These are phyloP conservation scores for Sarcophaga bullata DNA, from an alignment of 1,140 invertebrate genomes.

Conservation along the genomic window DNA sequence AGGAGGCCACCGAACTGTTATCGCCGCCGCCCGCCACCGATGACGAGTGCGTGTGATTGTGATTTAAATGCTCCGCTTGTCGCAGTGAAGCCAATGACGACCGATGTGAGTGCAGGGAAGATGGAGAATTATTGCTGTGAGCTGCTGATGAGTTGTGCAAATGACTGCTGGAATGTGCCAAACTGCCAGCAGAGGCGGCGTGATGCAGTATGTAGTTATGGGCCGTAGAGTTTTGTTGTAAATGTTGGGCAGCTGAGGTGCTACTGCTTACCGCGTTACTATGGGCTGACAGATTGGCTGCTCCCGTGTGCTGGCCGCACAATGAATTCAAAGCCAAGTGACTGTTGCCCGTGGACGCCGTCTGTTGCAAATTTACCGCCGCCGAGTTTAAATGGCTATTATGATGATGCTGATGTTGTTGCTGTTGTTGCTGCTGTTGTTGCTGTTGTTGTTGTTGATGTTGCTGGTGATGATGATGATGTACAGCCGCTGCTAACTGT, in stretches of 20 bases:
- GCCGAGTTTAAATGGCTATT: constrained; percentile 43
- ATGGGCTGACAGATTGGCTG: constrained; percentile 1
- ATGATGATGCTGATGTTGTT: constrained; percentile 54
- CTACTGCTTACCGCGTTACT: constrained; percentile 51
- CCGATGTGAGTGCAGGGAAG: background rate
- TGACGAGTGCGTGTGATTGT: constrained; percentile 42
- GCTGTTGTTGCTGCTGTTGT: constrained; percentile 45
- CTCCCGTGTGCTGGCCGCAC: constrained; percentile 16
- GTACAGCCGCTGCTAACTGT: constrained; percentile 55
- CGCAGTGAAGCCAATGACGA: background rate
- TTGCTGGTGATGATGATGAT: constrained; percentile 54
- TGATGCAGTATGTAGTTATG: constrained; percentile 38
- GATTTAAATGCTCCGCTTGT: background rate
- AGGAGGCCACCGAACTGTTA: constrained; percentile 40
- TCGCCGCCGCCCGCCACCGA: constrained; percentile 20
- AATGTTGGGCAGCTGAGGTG: constrained; percentile 45
- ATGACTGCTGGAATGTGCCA: constrained; percentile 21
- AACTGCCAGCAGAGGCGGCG: background rate
- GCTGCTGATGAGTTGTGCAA: constrained; percentile 3
- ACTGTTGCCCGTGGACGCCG: constrained; percentile 46
- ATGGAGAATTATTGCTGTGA: constrained; percentile 3
- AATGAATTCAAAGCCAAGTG: constrained; percentile 53
- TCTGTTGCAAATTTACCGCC: constrained; percentile 47
- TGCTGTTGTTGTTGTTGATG: constrained; percentile 40
- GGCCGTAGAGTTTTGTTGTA: constrained; percentile 51